Conservation (phyloP, 1,140 invertebrate genomes). For the Lepidurus arcticus region DNA sequence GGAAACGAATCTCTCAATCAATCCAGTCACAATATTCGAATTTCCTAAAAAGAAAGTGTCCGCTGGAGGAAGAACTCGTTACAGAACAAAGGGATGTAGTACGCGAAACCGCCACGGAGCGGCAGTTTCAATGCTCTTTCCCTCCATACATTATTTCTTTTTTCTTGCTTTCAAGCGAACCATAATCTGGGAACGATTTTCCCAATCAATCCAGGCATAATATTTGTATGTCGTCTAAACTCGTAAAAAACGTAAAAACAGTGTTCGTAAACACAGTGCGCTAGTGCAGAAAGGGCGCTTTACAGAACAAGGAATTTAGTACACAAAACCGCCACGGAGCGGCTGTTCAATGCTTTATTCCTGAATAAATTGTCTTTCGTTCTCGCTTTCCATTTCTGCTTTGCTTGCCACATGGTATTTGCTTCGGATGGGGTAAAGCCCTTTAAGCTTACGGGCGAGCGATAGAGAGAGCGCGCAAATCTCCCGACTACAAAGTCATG, state of each 20-base stretch:
- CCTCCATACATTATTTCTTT: neutral
- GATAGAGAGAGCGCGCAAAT: neutral
- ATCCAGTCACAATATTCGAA: too few relatives aligned
- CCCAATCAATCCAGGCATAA: too few relatives aligned
- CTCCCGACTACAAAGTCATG: neutral
- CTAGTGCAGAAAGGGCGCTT: too few relatives aligned
- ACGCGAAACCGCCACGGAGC: neutral
- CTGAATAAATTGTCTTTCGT: neutral
- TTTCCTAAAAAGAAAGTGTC: too few relatives aligned
- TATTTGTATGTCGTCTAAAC: too few relatives aligned
- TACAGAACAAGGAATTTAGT: too few relatives aligned
- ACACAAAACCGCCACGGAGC: neutral
- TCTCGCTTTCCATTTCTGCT: neutral
- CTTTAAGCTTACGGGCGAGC: neutral
- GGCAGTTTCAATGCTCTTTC: neutral
- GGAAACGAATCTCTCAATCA: too few relatives aligned
- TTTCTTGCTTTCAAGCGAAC: neutral
- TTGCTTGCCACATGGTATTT: conserved; percentile 6
- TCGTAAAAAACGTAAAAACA: too few relatives aligned
- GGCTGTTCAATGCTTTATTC: neutral
- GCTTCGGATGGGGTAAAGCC: neutral
- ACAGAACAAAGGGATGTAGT: too few relatives aligned
- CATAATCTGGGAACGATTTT: too few relatives aligned
- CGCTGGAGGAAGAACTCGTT: too few relatives aligned
- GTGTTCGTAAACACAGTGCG: too few relatives aligned